These are phyloP conservation scores for Pristionchus pacificus DNA, from an alignment of 1,140 invertebrate species.

Conservation along the genomic window DNA sequence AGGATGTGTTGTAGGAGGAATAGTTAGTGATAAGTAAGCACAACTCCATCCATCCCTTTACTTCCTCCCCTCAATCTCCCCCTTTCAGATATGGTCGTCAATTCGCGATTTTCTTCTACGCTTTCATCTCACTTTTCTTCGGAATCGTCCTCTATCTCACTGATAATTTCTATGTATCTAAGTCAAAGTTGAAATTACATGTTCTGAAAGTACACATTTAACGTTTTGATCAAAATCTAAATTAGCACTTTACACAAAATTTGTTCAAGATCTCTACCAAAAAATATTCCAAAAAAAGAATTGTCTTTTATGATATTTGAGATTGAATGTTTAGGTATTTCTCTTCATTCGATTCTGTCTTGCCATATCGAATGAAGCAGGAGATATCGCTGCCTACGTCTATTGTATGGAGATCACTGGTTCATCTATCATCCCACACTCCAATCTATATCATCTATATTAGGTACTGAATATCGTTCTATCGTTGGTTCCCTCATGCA, in stretches of 20 bases:
- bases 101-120: background rate
- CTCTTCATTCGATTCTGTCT: constrained; percentile 51
- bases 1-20: constrained; percentile 53
- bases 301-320: constrained; percentile 22
- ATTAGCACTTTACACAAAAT: too few species aligned
- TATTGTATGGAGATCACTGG: constrained; percentile 54
- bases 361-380: constrained; percentile 52
- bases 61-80: background rate
- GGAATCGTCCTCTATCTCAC: background rate
- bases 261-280: background rate
- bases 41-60: background rate
- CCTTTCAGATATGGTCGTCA: background rate
- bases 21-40: constrained; percentile 45
- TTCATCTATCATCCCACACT: constrained; percentile 4
- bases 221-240: too few species aligned
- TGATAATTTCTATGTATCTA: background rate
- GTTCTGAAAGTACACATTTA: too few species aligned
- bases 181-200: too few species aligned
- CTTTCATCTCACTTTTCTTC: background rate
- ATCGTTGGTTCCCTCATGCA: constrained; percentile 33
- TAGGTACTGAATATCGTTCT: constrained; percentile 28
- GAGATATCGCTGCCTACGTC: constrained; percentile 47
- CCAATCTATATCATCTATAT: background rate
- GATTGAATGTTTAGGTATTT: constrained; percentile 53
- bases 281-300: constrained; percentile 4